A percentile compares a stretch with the other conserved stretches of the same genome.
Conservation (phyloP, 2,888 invertebrate genomes). For the Tortricodes alternella region DNA sequence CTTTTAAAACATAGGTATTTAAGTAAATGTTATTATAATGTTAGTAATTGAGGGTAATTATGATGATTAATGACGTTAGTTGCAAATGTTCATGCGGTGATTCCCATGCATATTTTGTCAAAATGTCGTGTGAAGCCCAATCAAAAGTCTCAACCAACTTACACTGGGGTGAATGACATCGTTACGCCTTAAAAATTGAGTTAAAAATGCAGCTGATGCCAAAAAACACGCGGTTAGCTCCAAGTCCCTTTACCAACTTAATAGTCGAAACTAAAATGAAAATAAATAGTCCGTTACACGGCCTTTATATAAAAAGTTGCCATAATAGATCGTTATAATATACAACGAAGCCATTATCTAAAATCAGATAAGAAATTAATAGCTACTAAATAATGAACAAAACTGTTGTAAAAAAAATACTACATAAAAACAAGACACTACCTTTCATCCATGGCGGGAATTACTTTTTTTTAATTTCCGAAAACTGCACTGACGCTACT, state of each 20-base stretch:
- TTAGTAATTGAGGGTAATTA: slow-evolving; percentile 9
- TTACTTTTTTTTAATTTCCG: slow-evolving; percentile 43
- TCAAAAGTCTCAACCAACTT: slow-evolving; percentile 57
- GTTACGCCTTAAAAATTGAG: slow-evolving; percentile 45
- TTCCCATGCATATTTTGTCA: neutral
- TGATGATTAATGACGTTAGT: slow-evolving; percentile 5
- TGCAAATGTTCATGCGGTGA: slow-evolving; percentile 11
- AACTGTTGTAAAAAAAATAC: neutral
- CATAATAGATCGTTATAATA: slow-evolving; percentile 34
- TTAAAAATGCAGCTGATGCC: slow-evolving; percentile 44
- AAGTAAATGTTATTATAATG: neutral
- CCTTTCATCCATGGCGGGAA: slow-evolving; percentile 61
- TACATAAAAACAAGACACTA: slow-evolving; percentile 34
- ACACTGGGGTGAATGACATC: slow-evolving; percentile 78
- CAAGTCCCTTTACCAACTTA: slow-evolving; percentile 49
- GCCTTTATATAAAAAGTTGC: slow-evolving; percentile 15
- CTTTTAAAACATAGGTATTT: too few species aligned
- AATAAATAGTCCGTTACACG: slow-evolving; percentile 41
- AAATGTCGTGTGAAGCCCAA: slow-evolving; percentile 15
- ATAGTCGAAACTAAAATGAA: slow-evolving; percentile 65
- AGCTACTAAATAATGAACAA: slow-evolving; percentile 4
- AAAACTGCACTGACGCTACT: neutral
- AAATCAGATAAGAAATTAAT: slow-evolving; percentile 29
- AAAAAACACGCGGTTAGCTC: slow-evolving; percentile 56
- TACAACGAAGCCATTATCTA: slow-evolving; percentile 32